A percentile compares a stretch with the other conserved stretches of the same genome.
These are phyloP conservation scores for Lytechinus pictus DNA, from an alignment of 35 echinoderm and acorn worm species.

Conservation along the genomic window DNA sequence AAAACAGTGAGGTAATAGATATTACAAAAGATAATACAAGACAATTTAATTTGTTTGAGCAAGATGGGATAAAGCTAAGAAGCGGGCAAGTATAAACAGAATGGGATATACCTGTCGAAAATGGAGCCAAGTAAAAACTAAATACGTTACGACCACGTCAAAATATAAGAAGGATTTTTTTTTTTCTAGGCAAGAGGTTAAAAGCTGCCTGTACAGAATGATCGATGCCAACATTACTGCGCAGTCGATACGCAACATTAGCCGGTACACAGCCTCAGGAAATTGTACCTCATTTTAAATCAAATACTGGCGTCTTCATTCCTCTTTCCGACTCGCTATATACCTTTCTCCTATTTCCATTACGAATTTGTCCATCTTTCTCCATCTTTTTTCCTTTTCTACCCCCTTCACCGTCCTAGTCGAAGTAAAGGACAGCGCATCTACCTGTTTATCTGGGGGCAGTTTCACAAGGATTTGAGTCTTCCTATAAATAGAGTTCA, in stretches of 20 bases:
- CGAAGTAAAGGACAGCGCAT: not conserved
- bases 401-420: not conserved
- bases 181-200: not conserved
- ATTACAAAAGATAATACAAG: not conserved
- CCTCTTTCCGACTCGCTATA: conserved; percentile 35
- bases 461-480: too few relatives aligned
- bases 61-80: not conserved
- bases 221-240: conserved; percentile 39
- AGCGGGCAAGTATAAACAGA: not conserved
- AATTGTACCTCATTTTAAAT: conserved; percentile 46
- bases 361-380: not conserved
- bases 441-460: conserved; percentile 28
- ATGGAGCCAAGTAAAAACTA: conserved; percentile 13
- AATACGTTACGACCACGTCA: not conserved
- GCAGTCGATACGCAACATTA: conserved; percentile 54
- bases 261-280: not conserved
- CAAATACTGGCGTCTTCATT: conserved; percentile 27
- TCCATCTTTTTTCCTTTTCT: not conserved
- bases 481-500: too few relatives aligned
- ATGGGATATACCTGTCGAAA: not conserved
- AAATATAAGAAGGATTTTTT: conserved; percentile 16
- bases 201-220: not conserved
- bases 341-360: conserved; percentile 8
- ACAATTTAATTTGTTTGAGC: not conserved
- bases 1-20: not conserved